Base-by-base conservation (phyloP, 1,140 invertebrate species). In the Drosophila bipectinata region DNA sequence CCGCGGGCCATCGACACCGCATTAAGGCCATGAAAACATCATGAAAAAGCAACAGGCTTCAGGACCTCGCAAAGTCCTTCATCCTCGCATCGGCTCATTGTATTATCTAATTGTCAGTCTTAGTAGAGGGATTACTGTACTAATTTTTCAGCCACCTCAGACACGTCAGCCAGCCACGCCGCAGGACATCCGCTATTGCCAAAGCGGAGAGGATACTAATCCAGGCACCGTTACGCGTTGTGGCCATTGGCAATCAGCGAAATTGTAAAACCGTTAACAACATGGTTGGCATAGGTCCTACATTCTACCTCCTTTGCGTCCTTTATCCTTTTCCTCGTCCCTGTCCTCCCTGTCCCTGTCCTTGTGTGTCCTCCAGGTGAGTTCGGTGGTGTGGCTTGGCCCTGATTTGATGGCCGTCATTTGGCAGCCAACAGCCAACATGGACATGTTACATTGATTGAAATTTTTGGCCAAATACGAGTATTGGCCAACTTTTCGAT, bases 41-140 rank as follows among this genome's bases (percentile, higher is more conserved):
- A 37, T 41, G 39, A 14, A 41, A 14, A 14, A 71, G 71, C 72
- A 66, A 74, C 72, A 74, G 53, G 64, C 51, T n/a, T 28, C 6
- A 28, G 26, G 26, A 7, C 5, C 26, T 26, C 18, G 18, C 18
- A 5, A 6, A 28, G 26, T 28, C 6, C 26, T 28, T 28, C 26
- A 28, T 28, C 26, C 26, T 28, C 4, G 26, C 26, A 28, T 28
- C 26, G 41, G 7, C 41, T 18, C 14, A 44, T 59, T 62, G 82
- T 78, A 85, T 85, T 87, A 85, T 87, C 82, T 85, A 85, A 85
- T 85, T 85, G 82, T 85, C 82, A 77, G 82, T 82, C 82, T 85
- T 85, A 85, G 67, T 39, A 58, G 58, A 51, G 76, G 76, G 82
- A 87, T 87, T 85, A 85, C 83, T 85, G 82, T 87, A 85, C 82